Conservation (phyloP, 2,888 invertebrate species). For the Cancer borealis region DNA sequence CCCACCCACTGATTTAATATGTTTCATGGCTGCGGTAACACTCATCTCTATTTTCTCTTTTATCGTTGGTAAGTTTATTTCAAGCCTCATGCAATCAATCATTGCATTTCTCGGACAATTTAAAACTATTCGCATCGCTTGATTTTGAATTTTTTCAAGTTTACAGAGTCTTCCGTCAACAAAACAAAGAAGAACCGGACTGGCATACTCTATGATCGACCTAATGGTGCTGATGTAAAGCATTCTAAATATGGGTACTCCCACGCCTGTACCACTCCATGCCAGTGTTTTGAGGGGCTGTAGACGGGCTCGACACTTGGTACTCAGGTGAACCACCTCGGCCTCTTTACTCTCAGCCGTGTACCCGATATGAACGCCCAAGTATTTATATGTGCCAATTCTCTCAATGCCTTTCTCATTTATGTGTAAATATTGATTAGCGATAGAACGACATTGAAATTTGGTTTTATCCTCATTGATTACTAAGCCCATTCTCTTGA, state of each 20-base stretch:
- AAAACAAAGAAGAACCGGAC: neutral
- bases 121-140: slow-evolving; percentile 30
- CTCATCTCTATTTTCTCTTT: neutral
- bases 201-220: slow-evolving; percentile 34
- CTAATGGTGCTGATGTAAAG: too few species aligned
- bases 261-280: too few species aligned
- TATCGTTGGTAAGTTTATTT: neutral
- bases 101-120: slow-evolving; percentile 32
- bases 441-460: neutral
- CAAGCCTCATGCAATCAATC: neutral
- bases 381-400: slow-evolving; percentile 8
- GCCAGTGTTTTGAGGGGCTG: too few species aligned
- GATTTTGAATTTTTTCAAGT: slow-evolving; percentile 35
- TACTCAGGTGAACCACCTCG: too few species aligned
- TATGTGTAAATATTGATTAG: neutral
- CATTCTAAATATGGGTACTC: too few species aligned
- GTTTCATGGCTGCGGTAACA: too few species aligned
- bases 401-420: neutral
- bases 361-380: neutral
- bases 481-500: neutral
- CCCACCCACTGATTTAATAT: too few species aligned
- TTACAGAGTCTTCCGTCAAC: neutral
- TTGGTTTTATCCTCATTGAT: slow-evolving; percentile 11
- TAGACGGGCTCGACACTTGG: too few species aligned
- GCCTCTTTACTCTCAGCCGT: too few species aligned